These are phyloP conservation scores for Atlantisia rogersi DNA, from an alignment of 2,113 vertebrate species.

Conservation along the genomic window DNA sequence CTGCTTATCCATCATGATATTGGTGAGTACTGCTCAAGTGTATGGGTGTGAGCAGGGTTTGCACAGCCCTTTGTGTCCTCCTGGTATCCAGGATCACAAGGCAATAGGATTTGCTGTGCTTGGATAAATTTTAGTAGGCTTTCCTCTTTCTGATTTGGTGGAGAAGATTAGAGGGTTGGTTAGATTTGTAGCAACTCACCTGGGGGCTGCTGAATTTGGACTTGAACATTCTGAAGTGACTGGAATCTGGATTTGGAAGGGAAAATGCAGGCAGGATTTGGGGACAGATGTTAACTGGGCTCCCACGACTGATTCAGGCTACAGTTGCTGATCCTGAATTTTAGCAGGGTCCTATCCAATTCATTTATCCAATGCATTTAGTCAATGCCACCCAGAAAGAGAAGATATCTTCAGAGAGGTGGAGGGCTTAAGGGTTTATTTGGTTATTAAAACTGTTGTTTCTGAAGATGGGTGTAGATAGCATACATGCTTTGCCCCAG, in stretches of 20 bases:
- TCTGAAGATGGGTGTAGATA: neutral
- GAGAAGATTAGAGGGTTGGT: neutral
- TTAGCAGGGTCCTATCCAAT: neutral
- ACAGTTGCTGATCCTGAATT: neutral
- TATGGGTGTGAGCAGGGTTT: neutral
- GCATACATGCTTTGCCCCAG: neutral
- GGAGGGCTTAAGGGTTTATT: neutral
- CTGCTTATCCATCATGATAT: neutral
- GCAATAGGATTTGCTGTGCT: neutral
- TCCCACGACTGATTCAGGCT: neutral
- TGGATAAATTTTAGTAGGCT: neutral
- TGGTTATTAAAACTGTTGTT: neutral
- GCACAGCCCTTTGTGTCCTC: neutral
- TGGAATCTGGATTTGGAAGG: neutral
- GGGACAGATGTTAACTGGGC: neutral
- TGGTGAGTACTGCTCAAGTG: fast-evolving
- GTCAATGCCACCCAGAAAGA: neutral
- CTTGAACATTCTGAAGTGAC: neutral
- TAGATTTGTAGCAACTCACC: neutral
- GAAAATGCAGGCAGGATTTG: neutral
- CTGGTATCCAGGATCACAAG: neutral
- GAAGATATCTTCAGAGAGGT: neutral
- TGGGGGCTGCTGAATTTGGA: neutral
- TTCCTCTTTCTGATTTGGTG: neutral
- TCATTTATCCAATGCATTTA: neutral